Percentiles rank a stretch among this genome's conserved stretches.
phyloP scores from a whole-genome alignment of 2,113 vertebrate genomes.

The Sus scrofa region T2T-Sscrofa CM000830.6:25460501-25461000 shows the following conservation, averaged over 20 bases:
- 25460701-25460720: background rate
- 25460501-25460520: background rate
- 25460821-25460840: background rate
- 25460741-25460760: background rate
- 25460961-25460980: constrained; percentile 3
- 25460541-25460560: background rate
- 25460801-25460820: background rate
- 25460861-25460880: background rate
- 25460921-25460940: background rate
- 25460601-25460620: background rate
- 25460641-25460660: background rate
- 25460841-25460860: background rate
- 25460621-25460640: background rate
- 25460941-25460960: background rate
- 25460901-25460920: background rate
- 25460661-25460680: background rate
- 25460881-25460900: background rate
- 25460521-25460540: background rate
- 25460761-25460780: background rate
- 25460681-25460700: background rate
- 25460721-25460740: background rate
- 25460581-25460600: background rate
- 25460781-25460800: background rate
- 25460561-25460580: background rate
- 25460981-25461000: constrained; percentile 1